Percentiles rank a stretch among this genome's conserved stretches.
phyloP scores from a whole-genome alignment of 1,140 invertebrate species.

The Heterodera schachtii region DNA sequence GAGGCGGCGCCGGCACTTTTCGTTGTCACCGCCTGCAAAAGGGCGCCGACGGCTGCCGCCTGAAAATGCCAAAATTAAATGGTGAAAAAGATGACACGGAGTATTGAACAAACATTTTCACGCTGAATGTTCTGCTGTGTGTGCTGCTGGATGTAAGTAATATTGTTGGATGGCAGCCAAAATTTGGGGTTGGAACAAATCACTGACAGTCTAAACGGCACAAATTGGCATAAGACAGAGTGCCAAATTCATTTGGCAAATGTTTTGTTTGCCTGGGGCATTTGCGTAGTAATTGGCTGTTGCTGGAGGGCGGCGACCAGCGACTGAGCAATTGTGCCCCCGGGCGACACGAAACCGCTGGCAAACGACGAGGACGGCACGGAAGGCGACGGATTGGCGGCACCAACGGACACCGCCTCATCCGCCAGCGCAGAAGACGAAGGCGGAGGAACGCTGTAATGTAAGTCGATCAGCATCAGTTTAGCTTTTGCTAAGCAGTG shows the following conservation, averaged over 20 bases:
- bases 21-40: constrained; percentile 9
- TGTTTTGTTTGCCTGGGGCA: neutral
- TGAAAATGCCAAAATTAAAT: neutral
- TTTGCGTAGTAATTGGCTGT: constrained; percentile 24
- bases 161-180: constrained; percentile 62
- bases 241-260: neutral
- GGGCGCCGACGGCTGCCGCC: constrained; percentile 15
- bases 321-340: neutral
- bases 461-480: neutral
- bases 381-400: constrained; percentile 34
- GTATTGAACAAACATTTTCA: constrained; percentile 7
- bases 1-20: neutral
- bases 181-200: constrained; percentile 59
- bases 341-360: constrained; percentile 16
- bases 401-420: constrained; percentile 19
- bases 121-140: constrained; percentile 25
- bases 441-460: neutral
- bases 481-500: neutral
- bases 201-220: constrained; percentile 45
- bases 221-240: neutral
- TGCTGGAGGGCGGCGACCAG: constrained; percentile 45
- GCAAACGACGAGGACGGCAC: constrained; percentile 19
- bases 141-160: constrained; percentile 53
- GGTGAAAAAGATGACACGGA: neutral
- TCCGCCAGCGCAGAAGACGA: constrained; percentile 11